Conservation (phyloP, 2,888 invertebrate genomes). For the Ischnus inquisitorius region DNA sequence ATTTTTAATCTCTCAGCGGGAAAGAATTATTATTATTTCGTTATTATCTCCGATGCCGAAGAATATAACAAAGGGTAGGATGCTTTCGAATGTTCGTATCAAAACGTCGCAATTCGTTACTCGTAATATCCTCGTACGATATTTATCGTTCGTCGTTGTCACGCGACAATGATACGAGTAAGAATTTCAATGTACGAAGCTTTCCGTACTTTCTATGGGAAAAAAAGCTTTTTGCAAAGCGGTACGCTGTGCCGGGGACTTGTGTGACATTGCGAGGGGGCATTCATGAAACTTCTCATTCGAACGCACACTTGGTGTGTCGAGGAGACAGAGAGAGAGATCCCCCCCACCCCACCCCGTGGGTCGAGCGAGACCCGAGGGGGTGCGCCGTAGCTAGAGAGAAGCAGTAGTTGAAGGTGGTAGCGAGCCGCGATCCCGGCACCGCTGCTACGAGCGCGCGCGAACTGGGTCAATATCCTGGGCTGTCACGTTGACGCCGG, state of each 20-base stretch:
- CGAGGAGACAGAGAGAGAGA: too few species aligned
- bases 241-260: neutral
- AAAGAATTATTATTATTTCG: neutral
- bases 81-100: neutral
- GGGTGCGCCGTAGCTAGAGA: conserved; percentile 13
- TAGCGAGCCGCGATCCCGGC: conserved; percentile 59
- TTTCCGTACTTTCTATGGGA: neutral
- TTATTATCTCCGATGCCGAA: neutral
- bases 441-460: conserved; percentile 67
- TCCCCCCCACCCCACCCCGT: too few species aligned
- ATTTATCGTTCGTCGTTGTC: neutral
- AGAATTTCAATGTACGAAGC: neutral
- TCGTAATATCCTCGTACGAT: neutral
- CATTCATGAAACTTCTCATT: conserved; percentile 31
- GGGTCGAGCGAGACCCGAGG: conserved; percentile 2
- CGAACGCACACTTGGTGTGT: conserved; percentile 23
- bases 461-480: conserved; percentile 79
- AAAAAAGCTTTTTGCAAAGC: neutral
- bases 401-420: conserved; percentile 8
- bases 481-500: conserved; percentile 72
- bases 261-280: conserved; percentile 7
- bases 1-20: neutral
- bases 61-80: neutral
- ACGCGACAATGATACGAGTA: neutral
- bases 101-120: neutral